A percentile compares a stretch with the other conserved stretches of the same genome.
Conservation (phyloP, 2,888 invertebrate species). For the Cryptosula pallasiana region DNA sequence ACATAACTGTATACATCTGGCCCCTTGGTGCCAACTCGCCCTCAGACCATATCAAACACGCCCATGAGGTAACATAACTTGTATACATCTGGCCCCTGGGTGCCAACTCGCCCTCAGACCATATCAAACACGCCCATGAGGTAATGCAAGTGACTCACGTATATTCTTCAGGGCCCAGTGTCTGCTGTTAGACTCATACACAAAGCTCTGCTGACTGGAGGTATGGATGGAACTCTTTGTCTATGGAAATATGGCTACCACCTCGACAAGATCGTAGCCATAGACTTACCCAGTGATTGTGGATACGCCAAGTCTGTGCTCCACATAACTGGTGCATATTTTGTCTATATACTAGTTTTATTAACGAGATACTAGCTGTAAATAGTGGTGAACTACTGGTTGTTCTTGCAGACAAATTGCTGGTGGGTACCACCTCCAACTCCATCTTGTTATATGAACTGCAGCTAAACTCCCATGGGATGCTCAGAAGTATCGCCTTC, state of each 20-base stretch:
- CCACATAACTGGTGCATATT: too few species aligned
- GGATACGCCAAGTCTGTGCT: too few species aligned
- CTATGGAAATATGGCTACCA: conserved; percentile 33
- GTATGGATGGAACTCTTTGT: conserved; percentile 39
- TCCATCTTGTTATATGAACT: conserved; percentile 34
- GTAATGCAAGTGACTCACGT: too few species aligned
- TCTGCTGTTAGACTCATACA: conserved; percentile 35
- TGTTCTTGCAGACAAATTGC: conserved; percentile 31
- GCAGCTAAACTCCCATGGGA: neutral
- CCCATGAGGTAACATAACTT: conserved; percentile 45
- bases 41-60: conserved; percentile 48
- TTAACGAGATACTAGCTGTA: too few species aligned
- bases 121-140: conserved; percentile 49
- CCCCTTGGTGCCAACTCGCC: conserved; percentile 42
- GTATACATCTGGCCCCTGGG: conserved; percentile 48
- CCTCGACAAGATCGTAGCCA: neutral
- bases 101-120: conserved; percentile 44
- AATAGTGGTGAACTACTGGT: too few species aligned
- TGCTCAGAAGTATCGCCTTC: neutral
- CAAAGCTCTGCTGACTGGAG: conserved; percentile 39
- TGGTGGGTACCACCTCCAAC: conserved; percentile 48
- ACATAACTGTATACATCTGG: conserved; percentile 48
- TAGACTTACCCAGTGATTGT: too few species aligned
- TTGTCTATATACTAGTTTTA: too few species aligned
- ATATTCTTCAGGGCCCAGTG: conserved; percentile 43